Evolutionary conservation across 2,113 vertebrate genomes (phyloP).

Genomic region (Corythornis cristatus): DNA sequence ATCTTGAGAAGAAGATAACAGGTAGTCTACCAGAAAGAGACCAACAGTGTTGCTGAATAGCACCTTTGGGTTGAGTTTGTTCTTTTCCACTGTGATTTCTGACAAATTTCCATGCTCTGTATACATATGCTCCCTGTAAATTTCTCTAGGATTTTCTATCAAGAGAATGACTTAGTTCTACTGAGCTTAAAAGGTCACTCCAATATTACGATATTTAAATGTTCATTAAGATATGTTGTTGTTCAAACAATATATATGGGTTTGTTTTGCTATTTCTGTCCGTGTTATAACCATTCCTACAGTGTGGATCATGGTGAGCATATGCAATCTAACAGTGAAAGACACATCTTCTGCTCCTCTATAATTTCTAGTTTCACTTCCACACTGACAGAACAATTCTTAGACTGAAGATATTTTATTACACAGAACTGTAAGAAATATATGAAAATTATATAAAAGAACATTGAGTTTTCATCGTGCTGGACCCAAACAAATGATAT

Average conservation of each 20-base stretch:
- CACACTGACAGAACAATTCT: not conserved
- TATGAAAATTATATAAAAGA: not conserved
- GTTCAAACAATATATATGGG: not conserved
- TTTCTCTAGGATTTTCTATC: not conserved
- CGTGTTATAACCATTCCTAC: not conserved
- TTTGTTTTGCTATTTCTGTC: not conserved
- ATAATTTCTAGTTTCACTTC: not conserved
- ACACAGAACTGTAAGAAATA: not conserved
- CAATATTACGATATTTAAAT: not conserved
- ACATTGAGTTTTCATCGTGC: not conserved
- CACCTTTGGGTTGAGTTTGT: not conserved
- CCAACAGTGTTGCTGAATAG: not conserved
- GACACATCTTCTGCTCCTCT: not conserved
- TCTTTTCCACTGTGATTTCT: not conserved
- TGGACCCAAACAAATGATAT: not conserved
- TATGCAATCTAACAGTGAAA: not conserved
- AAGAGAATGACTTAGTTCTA: not conserved
- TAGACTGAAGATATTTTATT: not conserved
- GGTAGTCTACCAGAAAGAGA: not conserved
- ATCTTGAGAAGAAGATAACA: not conserved
- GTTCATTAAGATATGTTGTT: not conserved
- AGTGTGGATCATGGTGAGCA: not conserved
- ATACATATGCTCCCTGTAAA: not conserved
- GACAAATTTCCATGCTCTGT: not conserved
- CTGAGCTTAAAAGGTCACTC: not conserved